Evolutionary conservation across 2,113 vertebrate genomes (phyloP).

Genomic region (Cynopterus brachyotis): DNA sequence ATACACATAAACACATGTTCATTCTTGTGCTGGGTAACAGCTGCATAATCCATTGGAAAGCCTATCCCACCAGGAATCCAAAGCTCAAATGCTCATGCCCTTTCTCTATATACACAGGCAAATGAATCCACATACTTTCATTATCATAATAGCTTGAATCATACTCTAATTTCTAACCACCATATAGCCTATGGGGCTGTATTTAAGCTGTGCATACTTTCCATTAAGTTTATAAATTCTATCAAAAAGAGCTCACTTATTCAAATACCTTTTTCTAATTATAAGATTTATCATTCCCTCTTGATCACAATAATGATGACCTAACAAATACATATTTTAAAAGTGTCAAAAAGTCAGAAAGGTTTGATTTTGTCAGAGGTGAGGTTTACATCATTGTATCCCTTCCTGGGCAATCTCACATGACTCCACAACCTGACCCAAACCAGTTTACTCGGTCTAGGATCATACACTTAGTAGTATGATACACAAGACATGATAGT

Average conservation of each 20-base stretch:
- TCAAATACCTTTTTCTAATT: slow-evolving; percentile 1
- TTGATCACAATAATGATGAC: slow-evolving; percentile 22
- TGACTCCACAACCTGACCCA: slow-evolving; percentile 65
- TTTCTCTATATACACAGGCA: slow-evolving; percentile 41
- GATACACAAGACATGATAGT: slow-evolving; percentile 87
- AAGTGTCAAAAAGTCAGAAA: not conserved
- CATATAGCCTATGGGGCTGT: slow-evolving; percentile 40
- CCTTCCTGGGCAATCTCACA: slow-evolving; percentile 37
- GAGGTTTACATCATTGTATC: not conserved
- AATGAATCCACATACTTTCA: slow-evolving; percentile 52
- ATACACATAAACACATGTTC: slow-evolving; percentile 64
- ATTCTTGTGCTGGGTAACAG: slow-evolving; percentile 55
- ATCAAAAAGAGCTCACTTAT: not conserved
- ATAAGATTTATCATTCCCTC: not conserved
- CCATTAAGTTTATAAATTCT: slow-evolving; percentile 49
- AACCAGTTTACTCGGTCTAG: slow-evolving; percentile 77
- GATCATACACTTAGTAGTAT: slow-evolving; percentile 83
- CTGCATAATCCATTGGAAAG: slow-evolving; percentile 60
- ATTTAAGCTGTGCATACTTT: slow-evolving; percentile 55
- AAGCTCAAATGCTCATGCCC: slow-evolving; percentile 52
- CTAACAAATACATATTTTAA: not conserved
- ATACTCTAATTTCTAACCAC: slow-evolving; percentile 73
- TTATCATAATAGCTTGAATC: slow-evolving; percentile 8
- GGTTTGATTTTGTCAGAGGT: not conserved
- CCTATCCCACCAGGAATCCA: slow-evolving; percentile 48